Conservation (phyloP, 2,888 invertebrate genomes). For the Nymphalis urticae region DNA sequence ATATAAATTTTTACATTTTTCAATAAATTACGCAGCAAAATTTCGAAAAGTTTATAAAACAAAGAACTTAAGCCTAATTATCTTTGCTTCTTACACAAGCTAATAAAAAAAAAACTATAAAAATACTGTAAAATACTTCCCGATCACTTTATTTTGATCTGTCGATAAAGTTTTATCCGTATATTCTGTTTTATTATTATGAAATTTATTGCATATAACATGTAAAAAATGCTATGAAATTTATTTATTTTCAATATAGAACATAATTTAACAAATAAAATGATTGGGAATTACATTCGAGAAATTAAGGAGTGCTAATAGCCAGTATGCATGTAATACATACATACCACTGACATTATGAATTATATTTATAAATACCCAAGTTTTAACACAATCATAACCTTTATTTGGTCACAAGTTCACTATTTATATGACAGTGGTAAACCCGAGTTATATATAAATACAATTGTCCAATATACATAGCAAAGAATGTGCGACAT, state of each 20-base stretch:
- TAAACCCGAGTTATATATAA: no score
- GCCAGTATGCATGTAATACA: neutral
- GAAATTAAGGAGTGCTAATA: conserved; percentile 18
- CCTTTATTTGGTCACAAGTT: no score
- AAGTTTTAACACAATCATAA: no score
- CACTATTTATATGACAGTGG: no score
- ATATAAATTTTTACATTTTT: conserved; percentile 33
- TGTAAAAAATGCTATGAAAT: neutral
- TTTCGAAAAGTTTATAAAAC: conserved; percentile 3
- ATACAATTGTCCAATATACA: no score
- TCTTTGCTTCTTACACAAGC: neutral
- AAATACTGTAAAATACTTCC: conserved; percentile 30
- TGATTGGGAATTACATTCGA: conserved; percentile 31
- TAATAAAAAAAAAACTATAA: conserved; percentile 16
- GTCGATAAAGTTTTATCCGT: neutral
- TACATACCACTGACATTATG: neutral
- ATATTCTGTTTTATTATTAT: neutral
- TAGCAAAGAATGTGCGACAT: no score
- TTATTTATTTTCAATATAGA: neutral
- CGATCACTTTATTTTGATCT: conserved; percentile 18
- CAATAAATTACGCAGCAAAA: conserved; percentile 8
- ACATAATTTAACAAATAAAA: conserved; percentile 8
- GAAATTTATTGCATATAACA: conserved; percentile 7
- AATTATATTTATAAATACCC: neutral
- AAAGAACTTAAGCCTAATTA: neutral